phyloP scores from a whole-genome alignment of 2,888 invertebrate species.

The Drosophila phalerata region DNA sequence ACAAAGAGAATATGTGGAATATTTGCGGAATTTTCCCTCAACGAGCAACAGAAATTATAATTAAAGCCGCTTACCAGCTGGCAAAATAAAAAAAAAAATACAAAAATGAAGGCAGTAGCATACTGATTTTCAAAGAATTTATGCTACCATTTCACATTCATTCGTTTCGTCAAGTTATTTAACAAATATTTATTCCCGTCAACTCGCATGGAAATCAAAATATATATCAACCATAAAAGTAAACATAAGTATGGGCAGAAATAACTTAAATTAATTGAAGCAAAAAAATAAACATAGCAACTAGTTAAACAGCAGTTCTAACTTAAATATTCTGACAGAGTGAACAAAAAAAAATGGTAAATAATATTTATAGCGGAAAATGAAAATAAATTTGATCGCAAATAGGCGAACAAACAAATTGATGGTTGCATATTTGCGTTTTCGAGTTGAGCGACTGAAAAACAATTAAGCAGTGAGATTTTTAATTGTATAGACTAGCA shows the following conservation, averaged over 20 bases:
- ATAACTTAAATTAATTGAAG: conserved; percentile 4
- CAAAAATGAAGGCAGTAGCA: background rate
- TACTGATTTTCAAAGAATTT: conserved; percentile 28
- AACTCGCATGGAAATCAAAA: conserved; percentile 11
- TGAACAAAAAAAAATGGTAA: background rate
- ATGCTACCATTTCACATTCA: conserved; percentile 5
- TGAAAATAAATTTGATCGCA: conserved; percentile 27
- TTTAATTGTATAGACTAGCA: background rate
- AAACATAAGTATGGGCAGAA: background rate
- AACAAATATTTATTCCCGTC: conserved; percentile 34
- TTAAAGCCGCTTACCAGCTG: conserved; percentile 42
- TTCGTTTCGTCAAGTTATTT: conserved; percentile 25
- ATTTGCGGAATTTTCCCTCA: conserved; percentile 43
- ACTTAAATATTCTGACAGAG: background rate
- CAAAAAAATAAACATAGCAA: conserved; percentile 3
- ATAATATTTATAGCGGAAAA: conserved; percentile 16
- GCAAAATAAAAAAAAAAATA: background rate
- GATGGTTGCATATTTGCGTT: conserved; percentile 30
- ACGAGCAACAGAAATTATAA: conserved; percentile 51
- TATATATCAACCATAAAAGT: background rate
- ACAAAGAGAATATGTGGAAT: conserved; percentile 58
- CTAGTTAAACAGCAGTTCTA: conserved; percentile 9
- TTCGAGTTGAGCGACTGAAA: conserved; percentile 12
- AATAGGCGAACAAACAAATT: conserved; percentile 30
- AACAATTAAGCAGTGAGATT: background rate